phyloP scores from a whole-genome alignment of 2,797 vertebrate genomes.

The Lutra lutra region DNA sequence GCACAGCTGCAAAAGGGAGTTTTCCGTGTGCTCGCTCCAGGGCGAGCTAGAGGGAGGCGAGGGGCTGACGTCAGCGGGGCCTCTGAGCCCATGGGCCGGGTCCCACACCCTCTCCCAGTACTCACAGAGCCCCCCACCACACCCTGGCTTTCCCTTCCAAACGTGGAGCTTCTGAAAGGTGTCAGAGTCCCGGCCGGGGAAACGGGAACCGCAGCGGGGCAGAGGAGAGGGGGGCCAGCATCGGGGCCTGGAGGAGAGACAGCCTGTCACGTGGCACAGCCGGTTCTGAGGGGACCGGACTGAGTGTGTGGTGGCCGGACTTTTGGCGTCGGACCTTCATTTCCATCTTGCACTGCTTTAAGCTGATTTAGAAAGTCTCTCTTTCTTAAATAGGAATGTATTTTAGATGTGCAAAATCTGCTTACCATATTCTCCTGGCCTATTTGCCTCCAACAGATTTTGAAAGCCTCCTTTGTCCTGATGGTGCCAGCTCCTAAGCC shows the following conservation, averaged over 20 bases:
- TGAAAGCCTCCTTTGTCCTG: slow-evolving; percentile 29
- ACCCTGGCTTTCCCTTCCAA: background rate
- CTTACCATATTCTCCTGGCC: slow-evolving; percentile 32
- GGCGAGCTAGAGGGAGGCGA: background rate
- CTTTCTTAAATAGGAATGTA: slow-evolving; percentile 58
- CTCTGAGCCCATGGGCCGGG: background rate
- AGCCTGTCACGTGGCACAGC: background rate
- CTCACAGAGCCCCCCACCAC: background rate
- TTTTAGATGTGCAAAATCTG: slow-evolving; percentile 63
- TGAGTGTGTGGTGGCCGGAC: slow-evolving; percentile 45
- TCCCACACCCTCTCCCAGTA: background rate
- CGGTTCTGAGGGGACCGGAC: background rate
- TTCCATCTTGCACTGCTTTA: slow-evolving; percentile 64
- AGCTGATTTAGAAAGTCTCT: slow-evolving; percentile 59
- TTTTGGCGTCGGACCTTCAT: slow-evolving; percentile 59
- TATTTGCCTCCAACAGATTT: slow-evolving; percentile 41
- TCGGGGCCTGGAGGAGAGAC: background rate
- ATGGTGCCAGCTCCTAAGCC: background rate
- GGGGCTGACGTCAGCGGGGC: slow-evolving; percentile 15
- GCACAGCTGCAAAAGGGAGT: slow-evolving; percentile 76
- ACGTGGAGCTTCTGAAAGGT: background rate
- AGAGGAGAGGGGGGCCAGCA: background rate
- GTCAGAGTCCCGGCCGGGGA: background rate
- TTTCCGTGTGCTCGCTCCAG: background rate
- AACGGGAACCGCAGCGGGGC: background rate